Evolutionary conservation across 2,797 vertebrate species (phyloP).

Genomic region (Heterohyrax brucei): DNA sequence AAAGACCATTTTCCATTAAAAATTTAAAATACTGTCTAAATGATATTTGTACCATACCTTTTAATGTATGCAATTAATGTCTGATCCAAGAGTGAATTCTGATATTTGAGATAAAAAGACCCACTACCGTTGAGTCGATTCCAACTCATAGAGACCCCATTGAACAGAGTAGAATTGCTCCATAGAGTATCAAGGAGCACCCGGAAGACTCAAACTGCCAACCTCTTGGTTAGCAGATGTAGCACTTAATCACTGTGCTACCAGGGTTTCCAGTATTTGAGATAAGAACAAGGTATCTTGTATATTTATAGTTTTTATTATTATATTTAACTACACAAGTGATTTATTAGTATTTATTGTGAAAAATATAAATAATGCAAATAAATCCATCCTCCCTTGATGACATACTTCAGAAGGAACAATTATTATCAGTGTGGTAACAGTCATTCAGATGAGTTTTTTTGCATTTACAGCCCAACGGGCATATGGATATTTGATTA

Average conservation of each 20-base stretch:
- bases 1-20: too few species aligned
- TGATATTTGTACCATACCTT: neutral
- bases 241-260: too few species aligned
- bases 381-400: neutral
- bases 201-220: too few species aligned
- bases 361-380: neutral
- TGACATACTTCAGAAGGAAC: neutral
- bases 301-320: constrained; percentile 52
- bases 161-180: too few species aligned
- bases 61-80: neutral
- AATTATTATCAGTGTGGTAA: neutral
- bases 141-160: too few species aligned
- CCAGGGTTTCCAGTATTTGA: constrained; percentile 33
- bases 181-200: too few species aligned
- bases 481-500: neutral
- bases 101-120: constrained; percentile 35
- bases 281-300: neutral
- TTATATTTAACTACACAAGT: constrained; percentile 39
- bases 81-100: neutral
- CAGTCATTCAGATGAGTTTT: neutral
- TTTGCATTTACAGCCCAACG: constrained; percentile 16
- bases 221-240: too few species aligned
- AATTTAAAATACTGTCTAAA: constrained; percentile 45
- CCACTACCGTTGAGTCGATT: too few species aligned
- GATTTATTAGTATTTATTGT: neutral